Evolutionary conservation across 1,140 invertebrate species (phyloP).

Genomic region (Pogonomyrmex barbatus): DNA sequence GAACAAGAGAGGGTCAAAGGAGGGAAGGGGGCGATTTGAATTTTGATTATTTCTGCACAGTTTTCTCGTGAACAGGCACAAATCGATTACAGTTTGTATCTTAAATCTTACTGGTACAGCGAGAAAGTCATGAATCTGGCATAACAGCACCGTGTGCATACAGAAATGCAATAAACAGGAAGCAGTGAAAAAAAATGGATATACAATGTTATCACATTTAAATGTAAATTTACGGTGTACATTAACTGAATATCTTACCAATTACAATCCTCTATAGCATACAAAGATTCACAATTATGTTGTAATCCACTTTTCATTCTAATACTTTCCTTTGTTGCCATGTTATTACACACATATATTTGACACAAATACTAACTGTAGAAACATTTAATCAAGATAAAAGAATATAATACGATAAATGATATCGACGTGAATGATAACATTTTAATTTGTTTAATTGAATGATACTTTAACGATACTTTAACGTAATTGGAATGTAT

Average conservation of each 20-base stretch:
- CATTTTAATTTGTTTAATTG: background rate
- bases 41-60: slow-evolving; percentile 51
- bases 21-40: slow-evolving; percentile 41
- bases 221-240: slow-evolving; percentile 20
- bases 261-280: background rate
- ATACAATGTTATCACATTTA: background rate
- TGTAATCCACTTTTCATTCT: background rate
- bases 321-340: background rate
- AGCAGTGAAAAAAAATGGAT: background rate
- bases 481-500: background rate
- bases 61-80: slow-evolving; percentile 27
- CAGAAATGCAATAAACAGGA: background rate
- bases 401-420: background rate
- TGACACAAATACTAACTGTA: background rate
- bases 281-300: background rate
- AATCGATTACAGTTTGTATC: slow-evolving; percentile 36
- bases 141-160: background rate
- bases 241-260: background rate
- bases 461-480: background rate
- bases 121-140: background rate
- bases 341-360: background rate
- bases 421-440: background rate
- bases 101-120: slow-evolving; percentile 12
- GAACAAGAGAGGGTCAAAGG: slow-evolving; percentile 6
- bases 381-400: background rate